Evolutionary conservation across 2,888 invertebrate genomes (phyloP).

Genomic region (Rhyacophila evoluta): DNA sequence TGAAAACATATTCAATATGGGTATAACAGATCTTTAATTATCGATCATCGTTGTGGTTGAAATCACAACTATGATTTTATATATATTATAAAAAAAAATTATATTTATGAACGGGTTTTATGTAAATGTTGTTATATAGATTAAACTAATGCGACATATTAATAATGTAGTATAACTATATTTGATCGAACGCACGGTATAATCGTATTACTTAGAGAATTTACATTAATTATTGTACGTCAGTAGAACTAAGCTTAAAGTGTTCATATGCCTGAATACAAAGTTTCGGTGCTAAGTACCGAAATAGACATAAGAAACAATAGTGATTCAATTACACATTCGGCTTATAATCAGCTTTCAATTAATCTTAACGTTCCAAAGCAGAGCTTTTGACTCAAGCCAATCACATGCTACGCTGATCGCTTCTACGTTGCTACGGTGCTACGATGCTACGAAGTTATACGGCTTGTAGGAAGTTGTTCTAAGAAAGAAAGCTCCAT

Average conservation of each 20-base stretch:
- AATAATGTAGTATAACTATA: no score
- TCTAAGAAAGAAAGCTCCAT: background rate
- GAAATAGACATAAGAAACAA: background rate
- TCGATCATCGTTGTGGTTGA: no score
- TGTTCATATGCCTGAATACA: background rate
- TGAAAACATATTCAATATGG: no score
- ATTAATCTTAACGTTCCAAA: constrained; percentile 35
- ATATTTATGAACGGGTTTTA: no score
- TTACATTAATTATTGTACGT: background rate
- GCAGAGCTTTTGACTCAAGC: constrained; percentile 15
- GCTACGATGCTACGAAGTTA: background rate
- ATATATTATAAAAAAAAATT: no score
- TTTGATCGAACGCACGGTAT: background rate
- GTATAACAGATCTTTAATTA: no score
- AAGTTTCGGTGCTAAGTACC: background rate
- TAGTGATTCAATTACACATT: constrained; percentile 25
- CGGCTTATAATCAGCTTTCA: constrained; percentile 31
- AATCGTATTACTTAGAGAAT: background rate
- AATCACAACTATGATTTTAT: no score
- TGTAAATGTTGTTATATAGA: no score
- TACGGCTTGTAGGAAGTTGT: background rate
- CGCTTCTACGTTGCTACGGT: constrained; percentile 2
- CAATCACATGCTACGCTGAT: constrained; percentile 34
- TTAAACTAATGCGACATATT: no score
- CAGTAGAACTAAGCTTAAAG: background rate